A percentile compares a stretch with the other conserved stretches of the same genome.
phyloP scores from a whole-genome alignment of 2,113 vertebrate species.

The Xyrauchen texanus region DNA sequence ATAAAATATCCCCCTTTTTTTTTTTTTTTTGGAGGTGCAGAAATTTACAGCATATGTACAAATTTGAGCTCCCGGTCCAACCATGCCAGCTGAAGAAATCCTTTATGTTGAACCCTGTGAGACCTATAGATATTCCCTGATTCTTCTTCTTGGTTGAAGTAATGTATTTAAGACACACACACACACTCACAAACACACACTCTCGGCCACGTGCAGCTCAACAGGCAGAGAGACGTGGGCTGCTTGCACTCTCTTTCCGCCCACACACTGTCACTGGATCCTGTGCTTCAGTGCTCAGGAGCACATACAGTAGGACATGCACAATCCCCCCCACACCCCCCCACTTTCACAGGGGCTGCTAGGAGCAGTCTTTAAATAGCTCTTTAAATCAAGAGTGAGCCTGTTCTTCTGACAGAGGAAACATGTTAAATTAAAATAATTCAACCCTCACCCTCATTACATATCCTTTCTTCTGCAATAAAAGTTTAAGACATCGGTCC shows the following conservation, averaged over 20 bases:
- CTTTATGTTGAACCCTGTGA: too few relatives aligned
- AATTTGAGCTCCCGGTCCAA: too few relatives aligned
- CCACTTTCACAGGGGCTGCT: neutral
- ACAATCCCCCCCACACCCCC: neutral
- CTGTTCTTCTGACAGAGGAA: neutral
- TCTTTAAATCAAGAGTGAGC: neutral
- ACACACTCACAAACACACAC: neutral
- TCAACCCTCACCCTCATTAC: too few relatives aligned
- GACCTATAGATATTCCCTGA: neutral
- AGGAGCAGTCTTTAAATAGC: constrained; percentile 18
- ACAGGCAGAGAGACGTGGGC: constrained; percentile 33
- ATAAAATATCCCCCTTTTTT: too few relatives aligned
- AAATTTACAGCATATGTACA: too few relatives aligned
- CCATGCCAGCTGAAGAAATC: too few relatives aligned
- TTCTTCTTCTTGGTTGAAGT: constrained; percentile 1
- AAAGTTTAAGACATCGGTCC: too few relatives aligned
- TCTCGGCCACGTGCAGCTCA: neutral
- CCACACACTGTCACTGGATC: constrained; percentile 38
- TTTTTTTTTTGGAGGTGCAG: too few relatives aligned
- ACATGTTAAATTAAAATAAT: neutral
- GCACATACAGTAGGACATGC: constrained; percentile 26
- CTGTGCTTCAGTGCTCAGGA: constrained; percentile 39
- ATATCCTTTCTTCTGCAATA: too few relatives aligned
- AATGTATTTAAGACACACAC: constrained; percentile 13
- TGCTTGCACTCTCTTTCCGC: constrained; percentile 27